Percentiles rank a stretch among this genome's conserved stretches.
Conservation (phyloP, 2,113 vertebrate genomes). For the Calidris pugnax region DNA sequence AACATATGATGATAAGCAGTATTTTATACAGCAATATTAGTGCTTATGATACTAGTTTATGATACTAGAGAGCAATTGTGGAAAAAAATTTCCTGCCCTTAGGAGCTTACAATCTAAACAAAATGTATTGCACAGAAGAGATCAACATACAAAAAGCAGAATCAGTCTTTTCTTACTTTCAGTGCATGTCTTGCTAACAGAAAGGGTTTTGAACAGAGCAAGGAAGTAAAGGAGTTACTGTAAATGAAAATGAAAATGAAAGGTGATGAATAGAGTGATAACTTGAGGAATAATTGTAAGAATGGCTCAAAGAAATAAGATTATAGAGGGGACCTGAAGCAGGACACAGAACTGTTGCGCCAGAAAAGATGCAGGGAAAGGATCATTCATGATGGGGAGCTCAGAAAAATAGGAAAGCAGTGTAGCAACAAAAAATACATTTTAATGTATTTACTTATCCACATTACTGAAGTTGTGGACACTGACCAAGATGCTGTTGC, state of each 20-base stretch:
- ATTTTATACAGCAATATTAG: not conserved
- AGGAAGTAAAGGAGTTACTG: not conserved
- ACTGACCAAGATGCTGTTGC: not conserved
- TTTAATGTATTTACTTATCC: not conserved
- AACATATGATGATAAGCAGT: not conserved
- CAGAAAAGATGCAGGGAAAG: not conserved
- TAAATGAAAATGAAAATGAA: not conserved
- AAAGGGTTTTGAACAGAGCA: not conserved
- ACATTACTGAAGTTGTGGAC: not conserved
- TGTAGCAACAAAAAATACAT: not conserved
- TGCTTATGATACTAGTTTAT: not conserved
- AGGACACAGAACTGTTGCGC: not conserved
- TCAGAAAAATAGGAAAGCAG: not conserved
- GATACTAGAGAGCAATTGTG: not conserved
- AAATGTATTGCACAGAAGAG: not conserved
- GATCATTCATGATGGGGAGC: not conserved
- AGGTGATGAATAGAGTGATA: not conserved
- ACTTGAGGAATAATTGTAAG: not conserved
- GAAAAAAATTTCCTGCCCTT: not conserved
- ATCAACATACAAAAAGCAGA: not conserved
- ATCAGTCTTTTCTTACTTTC: not conserved
- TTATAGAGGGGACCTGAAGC: not conserved
- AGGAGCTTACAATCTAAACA: not conserved
- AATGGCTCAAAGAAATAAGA: not conserved
- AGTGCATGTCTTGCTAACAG: not conserved